Conservation (phyloP, 2,888 invertebrate genomes). For the Punctoribates punctum region DNA sequence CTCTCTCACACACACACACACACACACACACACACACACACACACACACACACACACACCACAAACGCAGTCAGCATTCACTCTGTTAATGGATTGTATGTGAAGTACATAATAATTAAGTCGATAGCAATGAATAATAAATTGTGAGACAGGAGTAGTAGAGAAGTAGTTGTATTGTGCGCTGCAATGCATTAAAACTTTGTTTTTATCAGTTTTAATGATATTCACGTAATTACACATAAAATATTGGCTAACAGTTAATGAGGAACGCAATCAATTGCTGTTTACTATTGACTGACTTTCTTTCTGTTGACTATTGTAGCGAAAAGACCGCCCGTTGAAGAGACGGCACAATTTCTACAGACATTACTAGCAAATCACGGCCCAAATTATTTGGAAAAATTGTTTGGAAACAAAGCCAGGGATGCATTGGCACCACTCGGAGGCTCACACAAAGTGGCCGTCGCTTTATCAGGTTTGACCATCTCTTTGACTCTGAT, state of each 20-base stretch:
- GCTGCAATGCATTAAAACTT: slow-evolving; percentile 16
- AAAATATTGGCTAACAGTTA: not conserved
- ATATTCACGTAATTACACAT: not conserved
- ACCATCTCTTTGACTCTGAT: not conserved
- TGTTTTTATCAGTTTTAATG: not conserved
- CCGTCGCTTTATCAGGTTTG: slow-evolving; percentile 85
- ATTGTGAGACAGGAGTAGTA: not conserved
- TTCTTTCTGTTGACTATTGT: not conserved
- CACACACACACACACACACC: no score
- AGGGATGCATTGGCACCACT: slow-evolving; percentile 83
- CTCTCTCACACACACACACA: no score
- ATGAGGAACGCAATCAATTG: slow-evolving; percentile 14
- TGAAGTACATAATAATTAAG: slow-evolving; percentile 11
- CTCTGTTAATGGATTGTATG: not conserved
- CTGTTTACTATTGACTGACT: no score
- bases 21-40: no score
- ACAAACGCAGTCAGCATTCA: no score
- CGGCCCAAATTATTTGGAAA: slow-evolving; percentile 93
- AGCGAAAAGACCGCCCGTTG: slow-evolving; percentile 95
- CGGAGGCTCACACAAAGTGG: slow-evolving; percentile 91
- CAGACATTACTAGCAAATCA: slow-evolving; percentile 90
- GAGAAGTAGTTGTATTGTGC: not conserved
- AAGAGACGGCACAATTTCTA: slow-evolving; percentile 91
- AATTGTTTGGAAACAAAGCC: slow-evolving; percentile 93
- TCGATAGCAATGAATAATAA: slow-evolving; percentile 21